A percentile compares a stretch with the other conserved stretches of the same genome.
phyloP scores from a whole-genome alignment of 2,888 invertebrate genomes.

The Tolmerus cingulatus region DNA sequence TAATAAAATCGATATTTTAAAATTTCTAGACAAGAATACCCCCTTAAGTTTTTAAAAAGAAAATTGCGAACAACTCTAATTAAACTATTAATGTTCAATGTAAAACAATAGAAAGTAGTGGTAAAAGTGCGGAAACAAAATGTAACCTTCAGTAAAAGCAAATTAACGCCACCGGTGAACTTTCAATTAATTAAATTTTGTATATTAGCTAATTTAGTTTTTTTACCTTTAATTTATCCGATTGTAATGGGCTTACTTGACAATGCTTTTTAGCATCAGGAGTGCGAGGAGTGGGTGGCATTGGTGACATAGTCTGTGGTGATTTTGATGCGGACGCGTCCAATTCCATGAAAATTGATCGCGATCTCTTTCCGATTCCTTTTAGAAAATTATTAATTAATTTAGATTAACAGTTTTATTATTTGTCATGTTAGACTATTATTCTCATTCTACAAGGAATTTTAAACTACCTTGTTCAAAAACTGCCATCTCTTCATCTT shows the following conservation, averaged over 20 bases:
- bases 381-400: background rate
- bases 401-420: background rate
- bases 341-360: constrained; percentile 84
- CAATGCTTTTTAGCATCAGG: constrained; percentile 44
- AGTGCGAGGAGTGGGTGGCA: constrained; percentile 45
- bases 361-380: constrained; percentile 88
- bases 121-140: background rate
- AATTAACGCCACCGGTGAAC: background rate
- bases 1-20: no score
- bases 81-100: no score
- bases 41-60: no score
- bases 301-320: constrained; percentile 36
- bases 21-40: no score
- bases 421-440: no score
- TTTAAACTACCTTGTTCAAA: constrained; percentile 75
- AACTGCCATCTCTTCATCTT: constrained; percentile 75
- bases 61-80: no score
- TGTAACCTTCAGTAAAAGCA: background rate
- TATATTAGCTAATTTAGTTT: background rate
- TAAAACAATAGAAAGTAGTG: no score
- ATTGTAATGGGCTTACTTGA: constrained; percentile 47
- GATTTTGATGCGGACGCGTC: constrained; percentile 70
- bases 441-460: no score
- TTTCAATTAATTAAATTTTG: background rate
- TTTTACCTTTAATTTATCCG: constrained; percentile 43